Percentiles rank a stretch among this genome's conserved stretches.
Conservation (phyloP, 2,797 vertebrate species). For the Cyclura pinguis region DNA sequence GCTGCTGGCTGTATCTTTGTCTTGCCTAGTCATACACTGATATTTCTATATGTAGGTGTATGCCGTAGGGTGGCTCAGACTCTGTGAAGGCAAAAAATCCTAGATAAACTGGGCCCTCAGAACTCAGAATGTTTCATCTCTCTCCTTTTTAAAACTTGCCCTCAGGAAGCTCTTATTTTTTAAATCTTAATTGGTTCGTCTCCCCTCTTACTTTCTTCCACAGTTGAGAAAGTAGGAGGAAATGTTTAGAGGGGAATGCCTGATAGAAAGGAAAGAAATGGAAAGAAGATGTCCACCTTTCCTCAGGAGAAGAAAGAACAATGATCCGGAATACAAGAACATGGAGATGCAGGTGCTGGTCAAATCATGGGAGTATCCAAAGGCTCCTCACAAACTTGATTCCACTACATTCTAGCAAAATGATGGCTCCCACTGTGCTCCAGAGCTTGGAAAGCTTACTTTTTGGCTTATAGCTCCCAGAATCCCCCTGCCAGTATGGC, state of each 20-base stretch:
- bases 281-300: not conserved
- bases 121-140: not conserved
- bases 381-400: not conserved
- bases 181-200: not conserved
- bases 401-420: not conserved
- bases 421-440: not conserved
- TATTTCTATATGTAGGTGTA: conserved; percentile 2
- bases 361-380: not conserved
- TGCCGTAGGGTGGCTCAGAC: not conserved
- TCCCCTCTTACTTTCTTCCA: not conserved
- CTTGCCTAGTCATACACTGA: not conserved
- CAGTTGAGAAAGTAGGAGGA: not conserved
- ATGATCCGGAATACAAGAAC: not conserved
- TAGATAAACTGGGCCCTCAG: not conserved
- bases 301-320: not conserved
- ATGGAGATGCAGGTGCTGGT: not conserved
- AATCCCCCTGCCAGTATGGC: too few species aligned
- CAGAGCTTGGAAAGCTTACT: too few species aligned
- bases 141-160: conserved; percentile 1
- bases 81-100: not conserved
- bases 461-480: too few species aligned
- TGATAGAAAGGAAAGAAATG: not conserved
- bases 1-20: not conserved
- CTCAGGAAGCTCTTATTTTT: not conserved
- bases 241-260: not conserved